Percentiles rank a stretch among this genome's conserved stretches.
Evolutionary conservation across 2,888 invertebrate species (phyloP).

Genomic region (Tinea semifulvella): DNA sequence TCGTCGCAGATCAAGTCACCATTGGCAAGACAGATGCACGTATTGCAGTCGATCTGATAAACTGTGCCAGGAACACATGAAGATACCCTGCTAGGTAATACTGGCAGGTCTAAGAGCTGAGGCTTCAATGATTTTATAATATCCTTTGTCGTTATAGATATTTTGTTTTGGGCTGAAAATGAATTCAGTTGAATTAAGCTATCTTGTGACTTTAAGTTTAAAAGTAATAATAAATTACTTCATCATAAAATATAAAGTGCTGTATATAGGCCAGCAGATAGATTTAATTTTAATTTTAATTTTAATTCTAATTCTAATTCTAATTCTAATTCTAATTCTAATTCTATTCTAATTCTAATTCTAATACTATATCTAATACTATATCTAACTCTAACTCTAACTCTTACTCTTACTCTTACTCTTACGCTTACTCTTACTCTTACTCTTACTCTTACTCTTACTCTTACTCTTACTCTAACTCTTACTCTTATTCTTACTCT

Average conservation of each 20-base stretch:
- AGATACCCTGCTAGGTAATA: slow-evolving; percentile 25
- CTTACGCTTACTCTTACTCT: too few species aligned
- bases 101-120: slow-evolving; percentile 21
- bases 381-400: too few species aligned
- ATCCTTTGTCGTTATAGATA: slow-evolving; percentile 22
- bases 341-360: too few species aligned
- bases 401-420: too few species aligned
- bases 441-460: too few species aligned
- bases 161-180: not conserved
- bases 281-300: not conserved
- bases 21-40: slow-evolving; percentile 33
- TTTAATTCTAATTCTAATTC: too few species aligned
- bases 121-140: slow-evolving; percentile 21
- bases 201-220: too few species aligned
- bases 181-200: too few species aligned
- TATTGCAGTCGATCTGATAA: slow-evolving; percentile 41
- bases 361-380: too few species aligned
- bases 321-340: too few species aligned
- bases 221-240: not conserved
- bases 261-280: not conserved
- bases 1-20: slow-evolving; percentile 34
- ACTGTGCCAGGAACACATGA: slow-evolving; percentile 32
- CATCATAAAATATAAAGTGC: not conserved
- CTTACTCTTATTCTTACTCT: too few species aligned
- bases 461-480: too few species aligned